Percentiles rank a stretch among this genome's conserved stretches.
Evolutionary conservation across 2,113 vertebrate species (phyloP).

Genomic region (Gavialis gangeticus): DNA sequence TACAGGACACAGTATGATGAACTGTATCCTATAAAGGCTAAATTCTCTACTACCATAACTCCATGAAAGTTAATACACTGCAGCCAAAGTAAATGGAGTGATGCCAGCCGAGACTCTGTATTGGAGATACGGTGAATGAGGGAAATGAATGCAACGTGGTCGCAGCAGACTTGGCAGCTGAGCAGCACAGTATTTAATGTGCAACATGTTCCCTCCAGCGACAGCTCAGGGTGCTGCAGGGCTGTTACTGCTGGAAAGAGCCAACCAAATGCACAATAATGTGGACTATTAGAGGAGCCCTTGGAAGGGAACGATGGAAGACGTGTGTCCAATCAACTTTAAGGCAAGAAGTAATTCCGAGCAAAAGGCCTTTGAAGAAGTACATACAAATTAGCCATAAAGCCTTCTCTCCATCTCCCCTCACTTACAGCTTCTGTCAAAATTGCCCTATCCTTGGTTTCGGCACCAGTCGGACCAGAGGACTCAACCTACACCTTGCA

Average conservation of each 20-base stretch:
- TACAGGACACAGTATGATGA: neutral
- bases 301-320: neutral
- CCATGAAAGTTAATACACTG: slow-evolving; percentile 21
- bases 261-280: fast-evolving
- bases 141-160: neutral
- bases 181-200: fast-evolving
- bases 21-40: neutral
- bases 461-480: neutral
- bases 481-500: neutral
- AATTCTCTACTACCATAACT: neutral
- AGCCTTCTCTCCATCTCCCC: neutral
- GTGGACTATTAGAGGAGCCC: neutral
- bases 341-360: neutral
- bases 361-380: neutral
- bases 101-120: slow-evolving; percentile 18
- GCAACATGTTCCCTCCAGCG: slow-evolving; percentile 61
- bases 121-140: slow-evolving; percentile 14
- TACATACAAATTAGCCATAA: neutral
- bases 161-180: fast-evolving
- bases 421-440: neutral
- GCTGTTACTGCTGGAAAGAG: neutral
- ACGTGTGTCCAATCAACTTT: neutral
- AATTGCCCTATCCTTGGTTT: neutral
- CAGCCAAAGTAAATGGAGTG: neutral
- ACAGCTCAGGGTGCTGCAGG: neutral